Conservation (phyloP, 2,888 invertebrate species). For the Xestia sexstrigata region DNA sequence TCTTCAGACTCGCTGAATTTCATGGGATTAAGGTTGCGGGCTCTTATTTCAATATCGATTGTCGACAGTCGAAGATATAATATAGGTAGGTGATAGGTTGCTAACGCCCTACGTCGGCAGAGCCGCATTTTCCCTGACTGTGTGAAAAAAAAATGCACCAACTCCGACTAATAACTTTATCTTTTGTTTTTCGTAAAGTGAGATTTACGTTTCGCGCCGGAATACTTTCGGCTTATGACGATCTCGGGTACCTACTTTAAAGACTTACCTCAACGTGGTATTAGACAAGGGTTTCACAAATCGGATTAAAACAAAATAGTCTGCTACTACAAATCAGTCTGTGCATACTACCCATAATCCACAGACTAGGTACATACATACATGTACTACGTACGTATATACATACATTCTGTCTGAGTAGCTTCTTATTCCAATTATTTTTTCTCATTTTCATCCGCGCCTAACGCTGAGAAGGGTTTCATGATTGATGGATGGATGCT, state of each 20-base stretch:
- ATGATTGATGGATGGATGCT: background rate
- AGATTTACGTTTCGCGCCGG: constrained; percentile 23
- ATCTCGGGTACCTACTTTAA: background rate
- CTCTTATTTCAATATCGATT: constrained; percentile 78
- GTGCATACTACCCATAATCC: background rate
- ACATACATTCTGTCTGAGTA: background rate
- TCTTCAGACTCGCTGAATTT: constrained; percentile 84
- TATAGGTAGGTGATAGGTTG: background rate
- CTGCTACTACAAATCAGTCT: background rate
- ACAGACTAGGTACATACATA: background rate
- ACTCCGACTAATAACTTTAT: constrained; percentile 27
- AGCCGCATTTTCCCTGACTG: constrained; percentile 53
- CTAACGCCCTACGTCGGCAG: constrained; percentile 68
- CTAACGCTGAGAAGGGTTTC: background rate
- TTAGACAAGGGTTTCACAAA: background rate
- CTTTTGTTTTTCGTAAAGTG: constrained; percentile 34
- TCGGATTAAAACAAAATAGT: constrained; percentile 9
- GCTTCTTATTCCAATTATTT: background rate
- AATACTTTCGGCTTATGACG: constrained; percentile 21
- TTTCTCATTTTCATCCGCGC: background rate
- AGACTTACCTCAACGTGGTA: background rate
- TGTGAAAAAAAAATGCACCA: constrained; percentile 40
- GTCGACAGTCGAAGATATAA: constrained; percentile 4
- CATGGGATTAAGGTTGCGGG: constrained; percentile 78
- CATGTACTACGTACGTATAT: background rate